Evolutionary conservation across 2,888 invertebrate species (phyloP).

Genomic region (Limnephilus lunatus): DNA sequence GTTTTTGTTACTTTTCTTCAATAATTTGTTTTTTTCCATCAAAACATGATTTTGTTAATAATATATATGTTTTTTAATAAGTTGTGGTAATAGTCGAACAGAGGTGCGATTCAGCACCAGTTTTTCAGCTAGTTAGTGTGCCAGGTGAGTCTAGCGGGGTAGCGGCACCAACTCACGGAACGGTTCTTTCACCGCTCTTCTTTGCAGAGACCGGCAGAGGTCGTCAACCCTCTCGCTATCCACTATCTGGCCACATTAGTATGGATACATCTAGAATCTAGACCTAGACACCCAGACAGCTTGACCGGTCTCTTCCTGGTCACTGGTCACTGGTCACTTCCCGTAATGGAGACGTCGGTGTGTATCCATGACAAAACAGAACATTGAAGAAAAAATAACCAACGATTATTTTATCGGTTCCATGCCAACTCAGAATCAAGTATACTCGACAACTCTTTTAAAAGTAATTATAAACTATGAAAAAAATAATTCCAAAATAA

Average conservation of each 20-base stretch:
- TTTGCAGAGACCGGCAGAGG: neutral
- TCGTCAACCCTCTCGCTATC: slow-evolving; percentile 4
- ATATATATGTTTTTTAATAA: neutral
- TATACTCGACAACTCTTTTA: too few relatives aligned
- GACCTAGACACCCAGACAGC: too few relatives aligned
- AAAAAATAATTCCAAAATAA: too few relatives aligned
- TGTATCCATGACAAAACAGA: too few relatives aligned
- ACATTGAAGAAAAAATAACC: too few relatives aligned
- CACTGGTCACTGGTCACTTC: neutral
- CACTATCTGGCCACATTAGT: neutral
- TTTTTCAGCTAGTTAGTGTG: neutral
- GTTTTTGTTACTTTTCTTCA: neutral
- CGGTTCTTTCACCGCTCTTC: slow-evolving; percentile 26
- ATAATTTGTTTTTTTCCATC: too few relatives aligned
- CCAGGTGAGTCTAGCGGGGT: neutral
- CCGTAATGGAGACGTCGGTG: neutral
- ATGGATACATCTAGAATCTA: neutral
- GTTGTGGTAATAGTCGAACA: neutral
- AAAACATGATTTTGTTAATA: too few relatives aligned
- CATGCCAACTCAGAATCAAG: too few relatives aligned
- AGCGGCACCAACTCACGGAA: slow-evolving; percentile 11
- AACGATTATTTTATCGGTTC: too few relatives aligned
- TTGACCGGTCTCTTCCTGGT: neutral
- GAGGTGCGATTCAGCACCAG: neutral
- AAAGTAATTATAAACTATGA: too few relatives aligned